A percentile compares a stretch with the other conserved stretches of the same genome.
Conservation (phyloP, 2,113 vertebrate species). For the Pseudolaguvia tuberculata region DNA sequence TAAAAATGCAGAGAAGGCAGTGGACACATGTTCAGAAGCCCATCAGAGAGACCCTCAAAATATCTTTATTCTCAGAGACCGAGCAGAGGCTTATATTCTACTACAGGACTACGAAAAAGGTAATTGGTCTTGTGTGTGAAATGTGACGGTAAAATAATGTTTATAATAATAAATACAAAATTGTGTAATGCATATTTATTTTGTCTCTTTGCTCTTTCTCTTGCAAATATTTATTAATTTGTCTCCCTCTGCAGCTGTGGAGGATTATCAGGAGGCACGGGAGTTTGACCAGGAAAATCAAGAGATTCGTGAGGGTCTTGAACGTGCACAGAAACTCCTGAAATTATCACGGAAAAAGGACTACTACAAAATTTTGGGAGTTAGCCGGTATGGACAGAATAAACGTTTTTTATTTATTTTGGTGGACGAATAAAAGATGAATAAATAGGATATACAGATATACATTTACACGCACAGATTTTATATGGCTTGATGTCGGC, state of each 20-base stretch:
- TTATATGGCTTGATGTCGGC: too few relatives aligned
- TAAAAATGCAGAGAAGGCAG: constrained; percentile 59
- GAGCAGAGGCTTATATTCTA: constrained; percentile 76
- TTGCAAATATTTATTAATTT: neutral
- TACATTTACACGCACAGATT: too few relatives aligned
- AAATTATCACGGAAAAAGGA: constrained; percentile 77
- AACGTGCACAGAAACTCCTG: constrained; percentile 74
- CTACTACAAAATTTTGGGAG: constrained; percentile 78
- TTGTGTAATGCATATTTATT: neutral
- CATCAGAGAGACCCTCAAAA: constrained; percentile 76
- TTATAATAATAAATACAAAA: neutral
- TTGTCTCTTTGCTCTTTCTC: neutral
- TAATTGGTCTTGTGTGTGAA: constrained; percentile 33
- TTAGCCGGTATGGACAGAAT: constrained; percentile 50
- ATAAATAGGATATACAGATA: too few relatives aligned
- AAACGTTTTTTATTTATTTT: neutral
- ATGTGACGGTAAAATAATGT: neutral
- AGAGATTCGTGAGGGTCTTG: constrained; percentile 73
- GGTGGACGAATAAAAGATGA: too few relatives aligned
- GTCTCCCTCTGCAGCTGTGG: constrained; percentile 62
- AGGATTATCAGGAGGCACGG: constrained; percentile 76
- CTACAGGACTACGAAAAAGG: constrained; percentile 79
- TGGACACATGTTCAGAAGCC: constrained; percentile 74
- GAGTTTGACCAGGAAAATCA: constrained; percentile 72
- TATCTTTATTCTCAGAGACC: constrained; percentile 68